Evolutionary conservation across 2,113 vertebrate species (phyloP).

Genomic region (Leptosomus discolor): DNA sequence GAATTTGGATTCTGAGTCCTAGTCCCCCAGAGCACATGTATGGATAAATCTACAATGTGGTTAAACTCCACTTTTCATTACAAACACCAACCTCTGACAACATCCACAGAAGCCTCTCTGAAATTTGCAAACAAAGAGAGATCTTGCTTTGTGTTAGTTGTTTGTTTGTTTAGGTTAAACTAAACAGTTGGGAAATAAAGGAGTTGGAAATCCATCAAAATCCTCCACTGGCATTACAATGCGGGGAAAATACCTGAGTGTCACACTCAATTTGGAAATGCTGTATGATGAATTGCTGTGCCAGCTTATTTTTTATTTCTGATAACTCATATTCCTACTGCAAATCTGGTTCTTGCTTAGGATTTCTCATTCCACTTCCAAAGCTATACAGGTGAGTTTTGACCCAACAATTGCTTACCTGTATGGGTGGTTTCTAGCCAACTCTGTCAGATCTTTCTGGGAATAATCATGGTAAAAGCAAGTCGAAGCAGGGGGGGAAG

Average conservation of each 20-base stretch:
- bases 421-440: background rate
- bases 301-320: background rate
- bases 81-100: background rate
- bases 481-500: fast-evolving
- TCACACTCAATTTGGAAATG: background rate
- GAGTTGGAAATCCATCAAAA: background rate
- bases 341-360: background rate
- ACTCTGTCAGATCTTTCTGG: background rate
- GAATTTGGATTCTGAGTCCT: background rate
- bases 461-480: background rate
- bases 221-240: background rate
- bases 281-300: background rate
- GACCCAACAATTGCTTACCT: background rate
- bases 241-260: background rate
- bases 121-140: background rate
- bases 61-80: background rate
- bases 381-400: background rate
- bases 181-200: background rate
- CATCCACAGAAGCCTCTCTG: background rate
- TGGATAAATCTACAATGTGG: background rate
- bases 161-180: conserved; percentile 15
- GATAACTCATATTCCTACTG: background rate
- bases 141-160: background rate
- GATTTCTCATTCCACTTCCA: background rate
- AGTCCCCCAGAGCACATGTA: background rate